Conservation (phyloP, 2,888 invertebrate species). For the Synergus gifuensis region DNA sequence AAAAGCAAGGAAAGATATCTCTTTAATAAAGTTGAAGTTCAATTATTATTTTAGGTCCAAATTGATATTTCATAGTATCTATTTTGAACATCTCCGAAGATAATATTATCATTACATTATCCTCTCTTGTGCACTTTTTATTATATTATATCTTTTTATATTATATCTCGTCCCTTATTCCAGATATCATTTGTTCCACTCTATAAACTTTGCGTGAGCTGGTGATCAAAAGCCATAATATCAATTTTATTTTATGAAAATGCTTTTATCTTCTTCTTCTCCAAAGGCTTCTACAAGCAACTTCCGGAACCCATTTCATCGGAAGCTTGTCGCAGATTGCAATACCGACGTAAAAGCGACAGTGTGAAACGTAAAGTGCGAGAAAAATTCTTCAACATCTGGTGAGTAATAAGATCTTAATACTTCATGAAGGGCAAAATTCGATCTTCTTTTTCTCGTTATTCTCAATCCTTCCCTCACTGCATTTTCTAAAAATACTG, state of each 20-base stretch:
- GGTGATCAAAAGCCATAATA: slow-evolving; percentile 47
- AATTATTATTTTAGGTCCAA: background rate
- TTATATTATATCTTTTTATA: background rate
- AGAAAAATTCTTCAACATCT: slow-evolving; percentile 82
- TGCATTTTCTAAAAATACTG: background rate
- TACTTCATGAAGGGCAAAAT: background rate
- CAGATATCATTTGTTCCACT: background rate
- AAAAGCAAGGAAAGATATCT: background rate
- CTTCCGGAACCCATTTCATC: slow-evolving; percentile 81
- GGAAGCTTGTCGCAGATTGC: slow-evolving; percentile 80
- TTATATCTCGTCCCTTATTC: background rate
- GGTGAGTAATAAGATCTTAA: slow-evolving; percentile 76
- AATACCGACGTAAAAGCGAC: slow-evolving; percentile 82
- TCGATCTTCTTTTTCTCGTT: background rate
- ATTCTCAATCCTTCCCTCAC: background rate
- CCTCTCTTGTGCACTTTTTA: background rate
- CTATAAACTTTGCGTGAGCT: background rate
- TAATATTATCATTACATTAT: background rate
- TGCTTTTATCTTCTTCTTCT: slow-evolving; percentile 48
- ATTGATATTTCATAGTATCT: no score
- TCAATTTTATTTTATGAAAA: slow-evolving; percentile 39
- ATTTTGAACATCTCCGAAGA: no score
- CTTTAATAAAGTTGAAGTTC: background rate
- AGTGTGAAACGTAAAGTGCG: slow-evolving; percentile 81
- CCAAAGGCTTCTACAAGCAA: slow-evolving; percentile 82